Evolutionary conservation across 2,797 vertebrate species (phyloP).

Genomic region (Acanthurus lineatus): DNA sequence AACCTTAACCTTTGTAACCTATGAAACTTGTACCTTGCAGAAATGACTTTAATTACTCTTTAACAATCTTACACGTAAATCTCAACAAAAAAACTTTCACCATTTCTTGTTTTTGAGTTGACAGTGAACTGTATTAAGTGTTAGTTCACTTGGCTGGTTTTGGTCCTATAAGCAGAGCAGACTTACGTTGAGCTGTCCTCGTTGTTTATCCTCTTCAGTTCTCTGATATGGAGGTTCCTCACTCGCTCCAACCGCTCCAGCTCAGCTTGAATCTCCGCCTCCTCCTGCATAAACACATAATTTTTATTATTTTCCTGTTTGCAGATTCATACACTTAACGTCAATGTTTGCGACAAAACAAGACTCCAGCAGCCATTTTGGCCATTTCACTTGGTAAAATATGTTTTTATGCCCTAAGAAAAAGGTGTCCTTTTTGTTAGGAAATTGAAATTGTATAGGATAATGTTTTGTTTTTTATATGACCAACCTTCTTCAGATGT

Average conservation of each 20-base stretch:
- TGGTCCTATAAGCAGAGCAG: background rate
- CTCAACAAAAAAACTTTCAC: background rate
- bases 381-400: too few relatives aligned
- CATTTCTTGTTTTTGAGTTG: background rate
- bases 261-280: constrained; percentile 99
- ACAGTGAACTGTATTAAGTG: background rate
- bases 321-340: background rate
- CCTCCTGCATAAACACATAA: constrained; percentile 87
- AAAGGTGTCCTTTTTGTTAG: too few relatives aligned
- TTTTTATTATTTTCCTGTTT: background rate
- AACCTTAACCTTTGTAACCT: background rate
- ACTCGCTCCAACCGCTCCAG: constrained; percentile 97
- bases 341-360: background rate
- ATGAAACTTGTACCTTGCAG: background rate
- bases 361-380: background rate
- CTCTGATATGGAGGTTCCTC: constrained; percentile 98
- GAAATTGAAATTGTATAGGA: too few relatives aligned
- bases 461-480: too few relatives aligned
- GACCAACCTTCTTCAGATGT: constrained; percentile 90
- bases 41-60: background rate
- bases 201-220: constrained; percentile 99
- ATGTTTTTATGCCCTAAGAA: too few relatives aligned
- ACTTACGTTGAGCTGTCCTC: constrained; percentile 99
- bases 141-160: background rate
- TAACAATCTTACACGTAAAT: background rate